These are phyloP conservation scores for Drosophila bipectinata DNA, from an alignment of 1,140 invertebrate species.

Conservation along the genomic window DNA sequence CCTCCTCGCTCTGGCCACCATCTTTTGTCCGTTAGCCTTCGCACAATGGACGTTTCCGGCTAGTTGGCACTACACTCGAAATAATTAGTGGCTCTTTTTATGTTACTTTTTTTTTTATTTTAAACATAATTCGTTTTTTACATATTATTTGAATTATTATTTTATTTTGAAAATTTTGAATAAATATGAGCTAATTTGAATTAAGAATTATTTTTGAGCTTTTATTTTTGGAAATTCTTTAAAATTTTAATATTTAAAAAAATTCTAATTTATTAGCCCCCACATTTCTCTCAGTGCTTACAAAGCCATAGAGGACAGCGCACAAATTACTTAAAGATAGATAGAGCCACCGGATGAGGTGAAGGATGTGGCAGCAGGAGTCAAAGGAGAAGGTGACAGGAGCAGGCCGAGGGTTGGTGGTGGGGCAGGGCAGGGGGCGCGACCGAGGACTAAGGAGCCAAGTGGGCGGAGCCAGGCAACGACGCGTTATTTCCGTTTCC, in stretches of 20 bases:
- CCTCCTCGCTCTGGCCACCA: neutral
- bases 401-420: neutral
- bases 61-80: slow-evolving; percentile 19
- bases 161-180: too few relatives aligned
- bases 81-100: neutral
- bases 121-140: neutral
- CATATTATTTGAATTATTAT: neutral
- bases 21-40: slow-evolving; percentile 39
- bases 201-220: too few relatives aligned
- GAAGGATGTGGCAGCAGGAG: slow-evolving; percentile 36
- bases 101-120: too few relatives aligned
- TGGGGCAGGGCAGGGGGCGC: neutral
- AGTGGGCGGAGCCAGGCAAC: slow-evolving; percentile 37
- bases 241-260: too few relatives aligned
- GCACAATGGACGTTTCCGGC: slow-evolving; percentile 61
- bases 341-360: slow-evolving; percentile 33
- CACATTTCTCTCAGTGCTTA: neutral
- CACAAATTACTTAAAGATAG: slow-evolving; percentile 80
- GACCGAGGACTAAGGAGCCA: neutral
- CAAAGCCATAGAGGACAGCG: slow-evolving; percentile 22
- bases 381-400: slow-evolving; percentile 10
- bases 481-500: slow-evolving; percentile 78
- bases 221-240: too few relatives aligned
- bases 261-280: too few relatives aligned
- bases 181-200: too few relatives aligned